Conservation (phyloP, 2,113 vertebrate species). For the Felis chaus region DNA sequence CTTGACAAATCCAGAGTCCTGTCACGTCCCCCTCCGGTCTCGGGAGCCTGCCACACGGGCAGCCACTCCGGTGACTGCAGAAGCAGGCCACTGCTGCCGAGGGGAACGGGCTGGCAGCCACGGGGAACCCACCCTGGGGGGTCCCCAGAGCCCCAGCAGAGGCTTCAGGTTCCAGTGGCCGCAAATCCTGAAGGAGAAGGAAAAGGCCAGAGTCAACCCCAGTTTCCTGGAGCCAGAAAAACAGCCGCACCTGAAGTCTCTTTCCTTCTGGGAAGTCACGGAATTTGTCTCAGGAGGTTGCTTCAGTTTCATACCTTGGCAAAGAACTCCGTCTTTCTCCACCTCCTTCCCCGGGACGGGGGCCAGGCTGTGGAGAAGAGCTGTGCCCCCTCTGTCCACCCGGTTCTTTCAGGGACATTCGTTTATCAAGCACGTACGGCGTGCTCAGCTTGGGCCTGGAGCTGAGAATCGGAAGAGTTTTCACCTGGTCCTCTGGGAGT, state of each 20-base stretch:
- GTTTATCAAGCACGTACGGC: background rate
- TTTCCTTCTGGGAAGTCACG: background rate
- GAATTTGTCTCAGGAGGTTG: background rate
- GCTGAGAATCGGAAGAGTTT: background rate
- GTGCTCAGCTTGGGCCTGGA: background rate
- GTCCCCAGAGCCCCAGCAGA: background rate
- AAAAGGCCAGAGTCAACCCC: background rate
- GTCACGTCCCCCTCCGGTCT: fast-evolving
- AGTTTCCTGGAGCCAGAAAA: background rate
- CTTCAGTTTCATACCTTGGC: background rate
- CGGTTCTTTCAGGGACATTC: background rate
- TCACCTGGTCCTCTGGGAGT: background rate
- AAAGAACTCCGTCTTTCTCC: background rate
- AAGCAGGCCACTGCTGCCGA: background rate
- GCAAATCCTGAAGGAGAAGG: background rate
- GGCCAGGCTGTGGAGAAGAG: background rate
- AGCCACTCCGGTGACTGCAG: background rate
- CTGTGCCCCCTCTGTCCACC: background rate
- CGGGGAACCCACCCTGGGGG: fast-evolving
- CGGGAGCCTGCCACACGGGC: fast-evolving
- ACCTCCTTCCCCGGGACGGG: background rate
- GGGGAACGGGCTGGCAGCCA: background rate
- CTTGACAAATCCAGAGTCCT: background rate
- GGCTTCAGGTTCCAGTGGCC: background rate
- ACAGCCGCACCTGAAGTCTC: background rate